phyloP scores from a whole-genome alignment of 1,140 invertebrate species.

The Drosophila serrata region DNA sequence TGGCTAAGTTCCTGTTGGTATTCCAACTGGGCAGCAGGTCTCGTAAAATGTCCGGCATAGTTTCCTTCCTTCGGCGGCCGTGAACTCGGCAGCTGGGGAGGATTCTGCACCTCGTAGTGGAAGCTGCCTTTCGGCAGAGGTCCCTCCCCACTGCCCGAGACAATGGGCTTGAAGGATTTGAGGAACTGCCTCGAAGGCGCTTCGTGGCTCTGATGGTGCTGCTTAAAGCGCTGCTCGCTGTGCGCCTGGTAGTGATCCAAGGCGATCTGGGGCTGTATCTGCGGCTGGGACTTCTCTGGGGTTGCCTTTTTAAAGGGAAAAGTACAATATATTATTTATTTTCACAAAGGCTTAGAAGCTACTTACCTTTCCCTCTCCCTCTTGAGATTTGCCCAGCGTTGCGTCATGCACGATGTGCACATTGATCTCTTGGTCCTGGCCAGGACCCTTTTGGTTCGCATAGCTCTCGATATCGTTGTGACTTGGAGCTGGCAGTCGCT shows the following conservation, averaged over 20 bases:
- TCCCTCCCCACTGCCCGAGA: slow-evolving; percentile 49
- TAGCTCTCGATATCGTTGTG: slow-evolving; percentile 53
- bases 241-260: slow-evolving; percentile 58
- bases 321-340: accelerated
- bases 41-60: slow-evolving; percentile 17
- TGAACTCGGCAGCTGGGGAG: slow-evolving; percentile 7
- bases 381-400: slow-evolving; percentile 21
- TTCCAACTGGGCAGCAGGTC: slow-evolving; percentile 52
- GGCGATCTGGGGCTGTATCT: slow-evolving; percentile 5
- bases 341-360: too few relatives aligned
- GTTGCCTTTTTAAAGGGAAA: not conserved
- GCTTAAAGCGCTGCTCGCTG: slow-evolving; percentile 58
- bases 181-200: slow-evolving; percentile 76
- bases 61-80: slow-evolving; percentile 24
- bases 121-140: slow-evolving; percentile 64
- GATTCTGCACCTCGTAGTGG: slow-evolving; percentile 65
- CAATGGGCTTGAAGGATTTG: slow-evolving; percentile 72
- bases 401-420: slow-evolving; percentile 72
- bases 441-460: slow-evolving; percentile 55
- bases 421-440: slow-evolving; percentile 68
- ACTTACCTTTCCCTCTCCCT: slow-evolving; percentile 1
- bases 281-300: not conserved
- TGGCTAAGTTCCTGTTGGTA: slow-evolving; percentile 51
- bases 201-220: slow-evolving; percentile 41
- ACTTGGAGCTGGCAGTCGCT: slow-evolving; percentile 33